Evolutionary conservation across 2,888 invertebrate species (phyloP).

Genomic region (Thymelicus acteon): DNA sequence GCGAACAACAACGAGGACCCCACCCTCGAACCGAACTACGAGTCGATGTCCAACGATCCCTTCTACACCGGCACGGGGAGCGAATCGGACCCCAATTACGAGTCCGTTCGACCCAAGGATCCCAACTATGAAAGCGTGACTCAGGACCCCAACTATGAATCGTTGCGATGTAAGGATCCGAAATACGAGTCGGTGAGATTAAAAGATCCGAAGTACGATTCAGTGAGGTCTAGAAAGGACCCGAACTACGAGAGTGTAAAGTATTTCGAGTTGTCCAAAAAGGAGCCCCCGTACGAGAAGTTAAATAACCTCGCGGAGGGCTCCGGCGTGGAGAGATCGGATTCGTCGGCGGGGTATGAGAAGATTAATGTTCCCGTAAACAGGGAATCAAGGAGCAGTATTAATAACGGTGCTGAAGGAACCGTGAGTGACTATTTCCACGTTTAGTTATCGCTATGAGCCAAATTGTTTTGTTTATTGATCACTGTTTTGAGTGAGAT

Average conservation of each 20-base stretch:
- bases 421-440: conserved; percentile 80
- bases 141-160: conserved; percentile 88
- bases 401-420: conserved; percentile 70
- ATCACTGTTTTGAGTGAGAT: conserved; percentile 35
- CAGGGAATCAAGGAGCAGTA: conserved; percentile 71
- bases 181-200: conserved; percentile 89
- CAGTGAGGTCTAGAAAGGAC: conserved; percentile 85
- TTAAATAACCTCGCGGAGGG: conserved; percentile 68
- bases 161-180: conserved; percentile 86
- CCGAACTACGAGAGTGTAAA: conserved; percentile 94
- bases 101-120: conserved; percentile 87
- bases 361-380: conserved; percentile 68
- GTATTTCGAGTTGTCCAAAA: conserved; percentile 85
- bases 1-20: conserved; percentile 78
- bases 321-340: conserved; percentile 65
- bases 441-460: conserved; percentile 57
- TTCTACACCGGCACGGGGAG: conserved; percentile 87
- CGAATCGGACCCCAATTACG: conserved; percentile 90
- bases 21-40: conserved; percentile 89
- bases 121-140: conserved; percentile 89
- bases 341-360: conserved; percentile 75
- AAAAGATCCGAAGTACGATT: conserved; percentile 83
- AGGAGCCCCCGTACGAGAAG: conserved; percentile 89
- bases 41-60: conserved; percentile 88
- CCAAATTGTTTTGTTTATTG: conserved; percentile 38